Percentiles rank a stretch among this genome's conserved stretches.
Conservation (phyloP, 2,113 vertebrate species). For the Amphiprion ocellaris region DNA sequence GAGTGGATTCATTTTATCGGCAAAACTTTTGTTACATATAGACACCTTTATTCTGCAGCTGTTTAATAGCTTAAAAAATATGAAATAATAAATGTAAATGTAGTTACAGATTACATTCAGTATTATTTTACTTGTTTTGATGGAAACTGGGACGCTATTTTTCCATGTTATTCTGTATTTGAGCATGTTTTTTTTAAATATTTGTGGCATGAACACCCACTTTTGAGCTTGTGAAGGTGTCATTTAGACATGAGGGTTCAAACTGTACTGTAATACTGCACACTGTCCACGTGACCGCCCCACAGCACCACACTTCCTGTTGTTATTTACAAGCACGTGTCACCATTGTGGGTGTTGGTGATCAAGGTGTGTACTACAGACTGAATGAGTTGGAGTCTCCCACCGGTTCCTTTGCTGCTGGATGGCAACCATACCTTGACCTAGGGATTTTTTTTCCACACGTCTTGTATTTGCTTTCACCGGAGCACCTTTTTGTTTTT, state of each 20-base stretch:
- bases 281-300: not conserved
- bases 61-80: too few species aligned
- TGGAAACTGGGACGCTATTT: not conserved
- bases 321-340: not conserved
- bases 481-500: not conserved
- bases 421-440: not conserved
- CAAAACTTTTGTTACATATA: too few species aligned
- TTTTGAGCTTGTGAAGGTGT: not conserved
- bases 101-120: too few species aligned
- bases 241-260: not conserved
- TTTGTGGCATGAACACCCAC: conserved; percentile 20
- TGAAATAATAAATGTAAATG: too few species aligned
- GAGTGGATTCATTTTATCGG: not conserved
- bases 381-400: not conserved
- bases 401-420: not conserved
- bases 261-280: not conserved
- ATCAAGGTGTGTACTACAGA: conserved; percentile 5
- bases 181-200: not conserved
- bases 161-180: not conserved
- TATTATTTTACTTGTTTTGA: too few species aligned
- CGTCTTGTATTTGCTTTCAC: not conserved
- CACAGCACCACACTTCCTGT: not conserved
- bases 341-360: not conserved
- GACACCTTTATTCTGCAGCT: too few species aligned
- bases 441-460: not conserved